These are phyloP conservation scores for Diachrysia chrysitis DNA, from an alignment of 2,888 invertebrate genomes.

Conservation along the genomic window DNA sequence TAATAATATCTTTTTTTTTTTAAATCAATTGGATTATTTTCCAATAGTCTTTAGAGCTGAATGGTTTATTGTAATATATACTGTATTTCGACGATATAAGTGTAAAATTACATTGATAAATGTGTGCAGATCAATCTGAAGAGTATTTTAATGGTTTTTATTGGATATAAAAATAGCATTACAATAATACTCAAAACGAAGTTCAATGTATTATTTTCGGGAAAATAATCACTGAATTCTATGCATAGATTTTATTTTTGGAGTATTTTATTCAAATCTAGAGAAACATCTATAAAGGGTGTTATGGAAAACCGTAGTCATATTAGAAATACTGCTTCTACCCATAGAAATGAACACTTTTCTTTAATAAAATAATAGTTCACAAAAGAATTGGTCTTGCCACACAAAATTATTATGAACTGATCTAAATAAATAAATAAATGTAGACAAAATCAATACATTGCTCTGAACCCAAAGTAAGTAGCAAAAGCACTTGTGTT, in stretches of 20 bases:
- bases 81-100: neutral
- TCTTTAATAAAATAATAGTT: too few species aligned
- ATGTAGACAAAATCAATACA: too few species aligned
- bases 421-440: too few species aligned
- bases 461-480: too few species aligned
- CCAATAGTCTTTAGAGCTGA: neutral
- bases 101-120: neutral
- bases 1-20: neutral
- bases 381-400: too few species aligned
- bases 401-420: too few species aligned
- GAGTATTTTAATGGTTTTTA: neutral
- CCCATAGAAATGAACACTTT: too few species aligned
- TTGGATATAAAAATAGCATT: constrained; percentile 28
- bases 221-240: constrained; percentile 62
- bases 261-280: constrained; percentile 15
- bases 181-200: constrained; percentile 44
- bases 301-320: neutral
- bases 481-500: too few species aligned
- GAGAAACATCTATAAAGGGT: neutral
- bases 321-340: too few species aligned
- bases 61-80: neutral
- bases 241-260: neutral
- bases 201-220: constrained; percentile 59
- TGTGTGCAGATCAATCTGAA: neutral
- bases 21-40: neutral